Evolutionary conservation across 2,888 invertebrate species (phyloP), one percentile per base, ranked within the genome.

Genomic region (Chydorus sphaericus): DNA sequence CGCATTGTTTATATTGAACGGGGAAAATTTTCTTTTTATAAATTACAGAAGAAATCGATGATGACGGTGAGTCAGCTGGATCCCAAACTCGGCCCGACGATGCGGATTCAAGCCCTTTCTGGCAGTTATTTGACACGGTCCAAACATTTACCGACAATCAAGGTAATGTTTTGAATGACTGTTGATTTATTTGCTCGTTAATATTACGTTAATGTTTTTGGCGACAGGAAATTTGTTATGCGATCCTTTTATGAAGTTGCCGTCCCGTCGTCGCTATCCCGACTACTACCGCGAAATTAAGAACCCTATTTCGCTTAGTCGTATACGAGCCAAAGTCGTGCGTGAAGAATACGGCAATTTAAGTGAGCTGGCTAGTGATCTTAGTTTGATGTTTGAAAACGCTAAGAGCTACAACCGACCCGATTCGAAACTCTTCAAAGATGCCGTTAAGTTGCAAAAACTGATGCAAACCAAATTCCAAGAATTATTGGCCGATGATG

Each of bases 261-360:
- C 97, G 0, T 89, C 88, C 7, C 84, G 82, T 48, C 76, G 92
- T 57, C 83, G 83, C 61, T 94, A 97, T 73, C 91, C 96, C 0
- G 97, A 97, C 72, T 98, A 98, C 70, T 99, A 94, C 72, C 87
- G 88, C 64, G 90, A 93, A 68, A 97, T 98, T 54, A 89, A 91
- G 67, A 87, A 88, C 66, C 97, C 98, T 0, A 83, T 98, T 62
- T 94, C 96, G 0, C 73, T 98, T 65, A 82, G 85, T 62, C 92
- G 94, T 73, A 94, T 98, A 59, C 78, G 82, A 62, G 82, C 81
- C 57, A 89, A 88, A 68, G 76, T 90, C 14, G n/a, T 58, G 10
- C 29, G 81, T 61, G 85, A 85, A 26, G 81, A 79, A 62, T 92
- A 91, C 67, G 83, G 83, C 0, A 87, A 85, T 11, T 75, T 93